These are phyloP conservation scores for Drosophila flavopinicola DNA, from an alignment of 2,888 invertebrate species.

Conservation along the genomic window DNA sequence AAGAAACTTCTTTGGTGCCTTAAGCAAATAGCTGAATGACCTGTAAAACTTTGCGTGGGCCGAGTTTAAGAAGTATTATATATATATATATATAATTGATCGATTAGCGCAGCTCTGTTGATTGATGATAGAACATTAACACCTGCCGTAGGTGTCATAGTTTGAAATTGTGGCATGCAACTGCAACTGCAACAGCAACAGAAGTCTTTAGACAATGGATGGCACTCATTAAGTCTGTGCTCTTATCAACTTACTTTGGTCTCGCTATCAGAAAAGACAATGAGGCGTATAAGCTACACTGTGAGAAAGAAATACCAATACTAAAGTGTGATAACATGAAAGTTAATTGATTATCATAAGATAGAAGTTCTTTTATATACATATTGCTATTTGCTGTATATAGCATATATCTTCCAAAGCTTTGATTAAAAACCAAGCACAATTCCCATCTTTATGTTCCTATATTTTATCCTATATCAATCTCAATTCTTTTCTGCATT, in stretches of 20 bases:
- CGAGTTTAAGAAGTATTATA: not conserved
- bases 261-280: too few species aligned
- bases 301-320: not conserved
- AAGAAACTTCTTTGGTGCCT: slow-evolving; percentile 2
- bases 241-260: slow-evolving; percentile 20
- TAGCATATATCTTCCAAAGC: too few species aligned
- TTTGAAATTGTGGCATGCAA: slow-evolving; percentile 10
- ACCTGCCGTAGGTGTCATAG: not conserved
- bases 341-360: too few species aligned
- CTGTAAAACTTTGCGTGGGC: slow-evolving; percentile 9
- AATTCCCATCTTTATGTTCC: too few species aligned
- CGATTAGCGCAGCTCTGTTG: slow-evolving; percentile 4
- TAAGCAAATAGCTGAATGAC: not conserved
- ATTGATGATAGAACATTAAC: slow-evolving; percentile 7
- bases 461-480: too few species aligned
- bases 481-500: too few species aligned
- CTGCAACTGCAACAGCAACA: slow-evolving; percentile 10
- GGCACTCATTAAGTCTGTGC: slow-evolving; percentile 3
- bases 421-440: too few species aligned
- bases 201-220: not conserved
- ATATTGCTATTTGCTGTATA: too few species aligned
- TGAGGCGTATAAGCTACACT: not conserved
- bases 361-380: too few species aligned
- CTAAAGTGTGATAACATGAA: too few species aligned
- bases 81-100: slow-evolving; percentile 10